Conservation (phyloP, 2,888 invertebrate species). For the Branchipolynoe longqiensis region DNA sequence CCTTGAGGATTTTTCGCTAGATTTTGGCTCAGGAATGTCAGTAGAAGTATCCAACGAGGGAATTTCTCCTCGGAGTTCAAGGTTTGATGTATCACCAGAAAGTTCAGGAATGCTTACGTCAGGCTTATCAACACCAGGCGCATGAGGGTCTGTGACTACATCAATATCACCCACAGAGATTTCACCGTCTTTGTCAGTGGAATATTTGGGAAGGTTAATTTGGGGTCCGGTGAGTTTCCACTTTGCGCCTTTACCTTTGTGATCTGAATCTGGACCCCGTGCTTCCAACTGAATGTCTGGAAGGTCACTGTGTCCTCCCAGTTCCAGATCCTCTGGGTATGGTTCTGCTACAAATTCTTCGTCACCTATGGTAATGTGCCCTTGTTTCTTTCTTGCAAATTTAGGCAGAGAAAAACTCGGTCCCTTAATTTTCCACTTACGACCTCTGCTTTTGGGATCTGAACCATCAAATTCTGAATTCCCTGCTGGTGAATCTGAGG, state of each 20-base stretch:
- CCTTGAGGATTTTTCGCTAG: slow-evolving; percentile 23
- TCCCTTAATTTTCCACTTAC: slow-evolving; percentile 49
- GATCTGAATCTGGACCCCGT: background rate
- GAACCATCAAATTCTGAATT: background rate
- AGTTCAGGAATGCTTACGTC: slow-evolving; percentile 39
- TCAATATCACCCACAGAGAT: slow-evolving; percentile 18
- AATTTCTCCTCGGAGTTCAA: slow-evolving; percentile 9
- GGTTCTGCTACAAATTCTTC: slow-evolving; percentile 48
- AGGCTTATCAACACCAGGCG: slow-evolving; percentile 9
- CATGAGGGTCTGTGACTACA: slow-evolving; percentile 25
- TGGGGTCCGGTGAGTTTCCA: slow-evolving; percentile 39
- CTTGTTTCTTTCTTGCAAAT: slow-evolving; percentile 37
- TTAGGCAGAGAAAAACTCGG: slow-evolving; percentile 28
- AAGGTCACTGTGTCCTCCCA: background rate
- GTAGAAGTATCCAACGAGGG: slow-evolving; percentile 19
- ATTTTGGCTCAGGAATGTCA: slow-evolving; percentile 40
- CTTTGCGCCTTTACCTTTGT: slow-evolving; percentile 31
- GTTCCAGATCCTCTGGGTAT: slow-evolving; percentile 34
- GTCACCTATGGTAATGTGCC: slow-evolving; percentile 18
- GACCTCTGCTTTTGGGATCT: slow-evolving; percentile 17
- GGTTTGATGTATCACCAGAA: background rate
- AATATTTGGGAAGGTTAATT: slow-evolving; percentile 18
- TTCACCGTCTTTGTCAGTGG: slow-evolving; percentile 20
- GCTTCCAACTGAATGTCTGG: background rate
- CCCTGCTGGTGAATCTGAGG: background rate